These are phyloP conservation scores for Melanotus villosus DNA, from an alignment of 2,888 invertebrate genomes.

Conservation along the genomic window DNA sequence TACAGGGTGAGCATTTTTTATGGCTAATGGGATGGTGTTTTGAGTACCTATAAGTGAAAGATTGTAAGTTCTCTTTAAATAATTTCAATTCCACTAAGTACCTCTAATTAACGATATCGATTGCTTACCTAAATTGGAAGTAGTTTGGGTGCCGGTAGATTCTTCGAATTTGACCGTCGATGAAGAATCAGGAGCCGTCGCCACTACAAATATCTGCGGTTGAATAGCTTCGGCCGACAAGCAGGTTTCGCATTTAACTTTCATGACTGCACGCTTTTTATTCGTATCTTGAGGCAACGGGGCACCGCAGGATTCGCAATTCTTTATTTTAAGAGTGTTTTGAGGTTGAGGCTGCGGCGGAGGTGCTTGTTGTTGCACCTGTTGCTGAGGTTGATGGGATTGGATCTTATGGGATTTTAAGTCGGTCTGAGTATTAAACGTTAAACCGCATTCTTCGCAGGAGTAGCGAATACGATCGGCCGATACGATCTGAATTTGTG, in stretches of 20 bases:
- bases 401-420: conserved; percentile 68
- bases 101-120: too few relatives aligned
- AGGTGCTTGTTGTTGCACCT: conserved; percentile 57
- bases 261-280: conserved; percentile 68
- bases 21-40: conserved; percentile 67
- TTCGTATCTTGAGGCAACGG: conserved; percentile 67
- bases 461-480: conserved; percentile 69
- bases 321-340: conserved; percentile 66
- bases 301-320: conserved; percentile 67
- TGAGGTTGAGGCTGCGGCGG: conserved; percentile 61
- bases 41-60: conserved; percentile 69
- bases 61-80: too few relatives aligned
- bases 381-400: conserved; percentile 67
- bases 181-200: conserved; percentile 67
- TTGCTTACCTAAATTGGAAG: conserved; percentile 56
- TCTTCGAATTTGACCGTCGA: conserved; percentile 65
- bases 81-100: too few relatives aligned
- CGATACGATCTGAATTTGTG: conserved; percentile 75
- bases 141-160: conserved; percentile 63
- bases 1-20: conserved; percentile 78
- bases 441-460: conserved; percentile 67
- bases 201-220: conserved; percentile 75
- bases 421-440: conserved; percentile 65
- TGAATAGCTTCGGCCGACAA: conserved; percentile 67
- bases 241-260: conserved; percentile 67